These are phyloP conservation scores for Abrostola triplasia DNA, from an alignment of 2,888 invertebrate species.

Conservation along the genomic window DNA sequence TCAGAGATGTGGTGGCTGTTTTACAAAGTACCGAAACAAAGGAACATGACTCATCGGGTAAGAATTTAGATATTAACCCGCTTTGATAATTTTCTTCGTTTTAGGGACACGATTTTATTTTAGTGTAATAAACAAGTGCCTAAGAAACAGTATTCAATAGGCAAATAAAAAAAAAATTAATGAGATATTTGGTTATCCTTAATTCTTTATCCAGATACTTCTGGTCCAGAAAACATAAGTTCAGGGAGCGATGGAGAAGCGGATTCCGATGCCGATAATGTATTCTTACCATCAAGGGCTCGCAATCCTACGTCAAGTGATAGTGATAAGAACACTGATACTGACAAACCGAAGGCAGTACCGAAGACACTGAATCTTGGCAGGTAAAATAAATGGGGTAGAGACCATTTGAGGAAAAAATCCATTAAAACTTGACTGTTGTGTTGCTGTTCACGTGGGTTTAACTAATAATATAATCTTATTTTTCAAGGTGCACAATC, in stretches of 20 bases:
- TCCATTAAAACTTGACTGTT: too few relatives aligned
- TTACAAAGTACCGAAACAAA: constrained; percentile 91
- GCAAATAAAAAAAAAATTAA: too few relatives aligned
- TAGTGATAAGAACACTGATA: constrained; percentile 60
- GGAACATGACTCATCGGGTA: constrained; percentile 85
- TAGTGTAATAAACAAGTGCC: too few relatives aligned
- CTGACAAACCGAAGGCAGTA: constrained; percentile 73
- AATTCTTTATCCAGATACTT: constrained; percentile 72
- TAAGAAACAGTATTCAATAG: too few relatives aligned
- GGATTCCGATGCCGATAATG: constrained; percentile 85
- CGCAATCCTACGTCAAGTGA: constrained; percentile 70
- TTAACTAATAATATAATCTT: neutral
- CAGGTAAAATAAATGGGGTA: constrained; percentile 63
- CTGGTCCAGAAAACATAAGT: constrained; percentile 91
- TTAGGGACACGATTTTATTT: too few relatives aligned
- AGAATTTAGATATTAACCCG: neutral
- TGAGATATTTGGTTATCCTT: too few relatives aligned
- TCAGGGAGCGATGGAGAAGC: constrained; percentile 84
- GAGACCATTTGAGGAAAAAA: neutral
- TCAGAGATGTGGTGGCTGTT: constrained; percentile 91
- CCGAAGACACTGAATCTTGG: constrained; percentile 85
- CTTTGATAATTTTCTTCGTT: too few relatives aligned
- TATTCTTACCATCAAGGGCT: constrained; percentile 82
- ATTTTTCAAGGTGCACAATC: constrained; percentile 77
- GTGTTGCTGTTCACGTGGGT: too few relatives aligned